phyloP scores from a whole-genome alignment of 1,140 invertebrate genomes.

The Drosophila sp. region DNA sequence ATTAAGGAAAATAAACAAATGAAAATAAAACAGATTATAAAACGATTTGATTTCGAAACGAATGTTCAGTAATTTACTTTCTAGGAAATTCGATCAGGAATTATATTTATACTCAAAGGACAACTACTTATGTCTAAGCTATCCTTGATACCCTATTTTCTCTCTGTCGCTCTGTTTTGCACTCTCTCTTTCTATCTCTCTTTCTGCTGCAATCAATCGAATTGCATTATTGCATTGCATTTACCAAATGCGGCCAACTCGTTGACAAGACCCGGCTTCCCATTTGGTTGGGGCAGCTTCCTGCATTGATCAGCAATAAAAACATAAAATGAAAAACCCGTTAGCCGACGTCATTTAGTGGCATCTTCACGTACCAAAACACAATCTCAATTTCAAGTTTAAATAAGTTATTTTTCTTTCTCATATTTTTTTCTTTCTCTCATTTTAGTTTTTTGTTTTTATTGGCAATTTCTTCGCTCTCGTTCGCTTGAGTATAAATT shows the following conservation, averaged over 20 bases:
- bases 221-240: conserved; percentile 42
- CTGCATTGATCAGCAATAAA: conserved; percentile 57
- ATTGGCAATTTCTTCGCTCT: conserved; percentile 38
- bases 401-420: conserved; percentile 34
- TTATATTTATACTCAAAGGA: too few species aligned
- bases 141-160: background rate
- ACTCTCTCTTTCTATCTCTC: background rate
- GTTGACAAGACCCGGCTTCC: conserved; percentile 41
- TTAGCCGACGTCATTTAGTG: conserved; percentile 39
- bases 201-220: conserved; percentile 52
- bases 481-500: conserved; percentile 20
- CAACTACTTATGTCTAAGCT: background rate
- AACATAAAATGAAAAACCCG: conserved; percentile 39
- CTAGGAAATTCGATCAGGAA: too few species aligned
- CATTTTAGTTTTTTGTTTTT: conserved; percentile 42
- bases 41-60: too few species aligned
- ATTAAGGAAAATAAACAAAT: too few species aligned
- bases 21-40: too few species aligned
- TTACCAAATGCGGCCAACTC: conserved; percentile 50
- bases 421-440: conserved; percentile 26
- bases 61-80: too few species aligned
- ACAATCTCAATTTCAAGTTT: conserved; percentile 36
- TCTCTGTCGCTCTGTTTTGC: background rate
- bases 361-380: conserved; percentile 47
- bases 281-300: conserved; percentile 33